These are phyloP conservation scores for Diorhabda sublineata DNA, from an alignment of 1,140 invertebrate species.

Conservation along the genomic window DNA sequence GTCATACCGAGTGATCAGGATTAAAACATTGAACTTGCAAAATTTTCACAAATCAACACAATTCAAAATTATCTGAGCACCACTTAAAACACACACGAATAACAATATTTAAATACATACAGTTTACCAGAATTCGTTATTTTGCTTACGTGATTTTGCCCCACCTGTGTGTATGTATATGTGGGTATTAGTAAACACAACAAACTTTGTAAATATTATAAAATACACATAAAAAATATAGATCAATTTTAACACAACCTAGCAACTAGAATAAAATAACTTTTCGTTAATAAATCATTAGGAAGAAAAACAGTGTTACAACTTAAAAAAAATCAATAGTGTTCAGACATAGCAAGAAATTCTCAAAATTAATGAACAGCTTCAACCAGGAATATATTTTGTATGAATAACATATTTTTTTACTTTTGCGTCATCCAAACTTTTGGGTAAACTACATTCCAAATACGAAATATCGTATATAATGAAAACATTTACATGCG, in stretches of 20 bases:
- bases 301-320: slow-evolving; percentile 42
- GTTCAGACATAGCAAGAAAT: too few species aligned
- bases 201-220: slow-evolving; percentile 36
- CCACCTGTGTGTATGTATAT: slow-evolving; percentile 49
- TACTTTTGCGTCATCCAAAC: too few species aligned
- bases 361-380: too few species aligned
- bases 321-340: slow-evolving; percentile 25
- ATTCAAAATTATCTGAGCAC: slow-evolving; percentile 47
- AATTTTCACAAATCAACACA: slow-evolving; percentile 47
- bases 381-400: too few species aligned
- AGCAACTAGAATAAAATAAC: slow-evolving; percentile 39
- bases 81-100: slow-evolving; percentile 49
- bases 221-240: slow-evolving; percentile 42
- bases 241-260: slow-evolving; percentile 40
- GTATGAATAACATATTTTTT: too few species aligned
- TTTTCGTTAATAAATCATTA: slow-evolving; percentile 37
- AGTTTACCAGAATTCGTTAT: slow-evolving; percentile 48
- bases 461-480: too few species aligned
- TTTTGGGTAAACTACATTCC: too few species aligned
- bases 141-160: slow-evolving; percentile 50
- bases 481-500: too few species aligned
- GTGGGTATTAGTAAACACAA: slow-evolving; percentile 49
- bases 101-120: slow-evolving; percentile 49
- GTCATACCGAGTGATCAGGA: slow-evolving; percentile 43
- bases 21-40: slow-evolving; percentile 48